phyloP scores from a whole-genome alignment of 2,888 invertebrate species.

The Gerosis bhagava region DNA sequence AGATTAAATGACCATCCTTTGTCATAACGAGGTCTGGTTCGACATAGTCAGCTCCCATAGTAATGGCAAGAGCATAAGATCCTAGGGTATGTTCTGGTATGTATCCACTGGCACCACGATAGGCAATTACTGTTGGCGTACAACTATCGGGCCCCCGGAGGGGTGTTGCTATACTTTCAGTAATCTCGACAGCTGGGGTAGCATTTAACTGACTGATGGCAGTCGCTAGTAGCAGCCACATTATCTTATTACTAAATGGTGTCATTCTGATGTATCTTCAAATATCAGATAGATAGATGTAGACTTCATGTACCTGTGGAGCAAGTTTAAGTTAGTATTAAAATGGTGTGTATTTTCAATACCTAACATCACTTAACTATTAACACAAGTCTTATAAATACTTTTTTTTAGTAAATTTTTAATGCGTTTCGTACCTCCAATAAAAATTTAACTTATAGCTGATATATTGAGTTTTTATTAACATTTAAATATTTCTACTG shows the following conservation, averaged over 20 bases:
- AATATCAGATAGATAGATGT: too few relatives aligned
- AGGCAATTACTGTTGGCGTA: slow-evolving; percentile 61
- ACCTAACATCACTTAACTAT: too few relatives aligned
- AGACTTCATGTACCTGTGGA: too few relatives aligned
- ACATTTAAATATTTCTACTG: too few relatives aligned
- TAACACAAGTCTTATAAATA: too few relatives aligned
- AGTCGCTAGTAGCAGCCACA: slow-evolving; percentile 4
- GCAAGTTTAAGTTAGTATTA: too few relatives aligned
- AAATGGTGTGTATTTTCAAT: too few relatives aligned
- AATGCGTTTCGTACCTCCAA: too few relatives aligned
- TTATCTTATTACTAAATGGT: background rate
- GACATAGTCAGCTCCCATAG: slow-evolving; percentile 70
- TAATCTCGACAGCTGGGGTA: background rate
- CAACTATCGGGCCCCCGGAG: slow-evolving; percentile 52
- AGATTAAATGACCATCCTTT: slow-evolving; percentile 62
- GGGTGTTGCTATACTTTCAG: background rate
- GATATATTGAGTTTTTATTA: too few relatives aligned
- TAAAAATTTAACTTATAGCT: too few relatives aligned
- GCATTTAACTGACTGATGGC: background rate
- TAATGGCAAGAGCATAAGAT: slow-evolving; percentile 66
- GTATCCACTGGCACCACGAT: slow-evolving; percentile 71
- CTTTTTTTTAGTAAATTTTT: too few relatives aligned
- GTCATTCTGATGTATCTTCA: slow-evolving; percentile 2
- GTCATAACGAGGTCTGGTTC: slow-evolving; percentile 74
- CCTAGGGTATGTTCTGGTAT: slow-evolving; percentile 72